Evolutionary conservation across 2,113 vertebrate species (phyloP).

Genomic region (Heterotilapia buettikoferi): DNA sequence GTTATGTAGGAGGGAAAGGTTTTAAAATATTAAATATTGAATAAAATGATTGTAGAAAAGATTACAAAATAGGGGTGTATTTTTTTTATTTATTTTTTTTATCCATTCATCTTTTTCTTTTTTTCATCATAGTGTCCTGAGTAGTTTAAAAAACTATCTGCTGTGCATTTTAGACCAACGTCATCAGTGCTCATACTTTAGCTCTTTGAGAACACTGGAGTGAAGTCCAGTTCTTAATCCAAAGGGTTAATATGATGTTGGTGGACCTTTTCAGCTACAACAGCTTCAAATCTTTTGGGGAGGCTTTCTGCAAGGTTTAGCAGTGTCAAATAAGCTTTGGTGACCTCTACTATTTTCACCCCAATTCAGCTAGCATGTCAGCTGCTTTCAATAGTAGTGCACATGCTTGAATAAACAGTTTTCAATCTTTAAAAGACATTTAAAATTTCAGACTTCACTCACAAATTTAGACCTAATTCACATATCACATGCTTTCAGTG

Average conservation of each 20-base stretch:
- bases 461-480: not conserved
- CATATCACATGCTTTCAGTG: not conserved
- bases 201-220: not conserved
- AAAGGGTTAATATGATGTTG: not conserved
- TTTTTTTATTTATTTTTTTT: not conserved
- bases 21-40: constrained; percentile 41
- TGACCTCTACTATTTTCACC: not conserved
- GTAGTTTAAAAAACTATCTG: too few relatives aligned
- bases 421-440: not conserved
- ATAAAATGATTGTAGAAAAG: constrained; percentile 10
- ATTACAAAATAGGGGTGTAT: not conserved
- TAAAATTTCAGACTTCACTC: not conserved
- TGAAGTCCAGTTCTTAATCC: not conserved
- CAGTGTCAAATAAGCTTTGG: not conserved
- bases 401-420: not conserved
- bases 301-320: not conserved
- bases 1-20: constrained; percentile 49
- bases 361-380: not conserved
- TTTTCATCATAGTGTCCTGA: not conserved
- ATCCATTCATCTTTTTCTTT: not conserved
- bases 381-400: not conserved
- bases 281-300: not conserved
- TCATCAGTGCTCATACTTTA: not conserved
- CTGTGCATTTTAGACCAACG: not conserved
- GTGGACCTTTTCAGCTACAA: not conserved